A percentile compares a stretch with the other conserved stretches of the same genome.
These are phyloP conservation scores for Cololabis saira DNA, from an alignment of 2,113 vertebrate species.

Conservation along the genomic window DNA sequence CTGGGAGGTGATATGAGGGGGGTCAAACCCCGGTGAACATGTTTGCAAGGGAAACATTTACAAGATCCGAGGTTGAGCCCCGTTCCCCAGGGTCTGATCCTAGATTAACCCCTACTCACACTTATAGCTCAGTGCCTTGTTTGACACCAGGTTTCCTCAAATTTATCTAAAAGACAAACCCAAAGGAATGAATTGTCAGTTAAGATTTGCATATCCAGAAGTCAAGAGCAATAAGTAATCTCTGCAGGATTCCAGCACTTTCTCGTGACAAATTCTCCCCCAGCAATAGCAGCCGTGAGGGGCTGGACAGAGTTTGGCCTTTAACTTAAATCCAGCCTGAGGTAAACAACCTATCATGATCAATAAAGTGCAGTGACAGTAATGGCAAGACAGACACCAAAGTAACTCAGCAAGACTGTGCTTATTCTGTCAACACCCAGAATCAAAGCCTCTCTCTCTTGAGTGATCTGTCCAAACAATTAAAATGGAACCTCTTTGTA, in stretches of 20 bases:
- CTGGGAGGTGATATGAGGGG: too few species aligned
- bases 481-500: slow-evolving; percentile 79
- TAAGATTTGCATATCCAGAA: slow-evolving; percentile 3
- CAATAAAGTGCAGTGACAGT: slow-evolving; percentile 39
- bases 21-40: too few species aligned
- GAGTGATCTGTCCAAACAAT: slow-evolving; percentile 84
- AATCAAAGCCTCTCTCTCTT: slow-evolving; percentile 77
- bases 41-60: too few species aligned
- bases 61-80: too few species aligned
- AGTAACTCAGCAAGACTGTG: slow-evolving; percentile 69
- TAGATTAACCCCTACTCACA: neutral
- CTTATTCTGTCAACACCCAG: slow-evolving; percentile 81
- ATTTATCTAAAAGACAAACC: slow-evolving; percentile 10
- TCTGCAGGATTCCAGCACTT: neutral
- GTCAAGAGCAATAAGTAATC: slow-evolving; percentile 5
- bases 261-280: slow-evolving; percentile 9
- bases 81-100: too few species aligned
- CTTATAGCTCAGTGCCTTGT: slow-evolving; percentile 53
- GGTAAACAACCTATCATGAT: slow-evolving; percentile 52
- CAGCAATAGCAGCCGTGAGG: slow-evolving; percentile 2
- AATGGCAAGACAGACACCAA: slow-evolving; percentile 55
- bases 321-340: slow-evolving; percentile 39
- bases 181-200: too few species aligned
- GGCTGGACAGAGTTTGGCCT: slow-evolving; percentile 44
- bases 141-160: slow-evolving; percentile 33